These are phyloP conservation scores for Physocephala rufipes DNA, from an alignment of 2,888 invertebrate genomes.

Conservation along the genomic window DNA sequence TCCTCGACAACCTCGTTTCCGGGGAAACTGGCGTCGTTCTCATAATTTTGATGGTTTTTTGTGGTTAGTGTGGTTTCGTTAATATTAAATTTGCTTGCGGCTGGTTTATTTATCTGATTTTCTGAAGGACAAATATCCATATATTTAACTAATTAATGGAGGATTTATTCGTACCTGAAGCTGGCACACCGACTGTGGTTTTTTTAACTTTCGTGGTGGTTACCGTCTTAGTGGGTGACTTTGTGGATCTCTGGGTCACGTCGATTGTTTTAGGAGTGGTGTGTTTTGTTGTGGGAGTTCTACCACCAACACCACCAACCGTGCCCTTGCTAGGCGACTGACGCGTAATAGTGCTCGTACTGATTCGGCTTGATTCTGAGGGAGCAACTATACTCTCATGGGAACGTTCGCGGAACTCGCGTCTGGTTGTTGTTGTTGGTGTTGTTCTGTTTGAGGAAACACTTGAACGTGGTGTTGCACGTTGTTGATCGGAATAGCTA, in stretches of 20 bases:
- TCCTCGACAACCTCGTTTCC: conserved; percentile 51
- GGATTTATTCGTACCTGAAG: conserved; percentile 60
- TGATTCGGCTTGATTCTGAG: conserved; percentile 63
- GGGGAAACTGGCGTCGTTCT: conserved; percentile 48
- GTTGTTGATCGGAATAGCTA: conserved; percentile 60
- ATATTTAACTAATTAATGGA: conserved; percentile 45
- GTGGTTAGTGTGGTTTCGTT: conserved; percentile 52
- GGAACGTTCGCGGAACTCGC: conserved; percentile 61
- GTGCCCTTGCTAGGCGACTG: conserved; percentile 54
- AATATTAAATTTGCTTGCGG: conserved; percentile 58
- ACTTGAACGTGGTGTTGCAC: conserved; percentile 58
- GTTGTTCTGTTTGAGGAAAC: conserved; percentile 54
- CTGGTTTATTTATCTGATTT: conserved; percentile 60
- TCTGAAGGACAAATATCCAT: conserved; percentile 64
- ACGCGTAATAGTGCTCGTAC: conserved; percentile 61
- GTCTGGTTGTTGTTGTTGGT: conserved; percentile 48
- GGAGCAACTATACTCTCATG: conserved; percentile 62
- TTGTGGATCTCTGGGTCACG: conserved; percentile 52
- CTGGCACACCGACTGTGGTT: conserved; percentile 50
- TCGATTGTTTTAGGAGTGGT: conserved; percentile 53
- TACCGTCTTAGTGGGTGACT: conserved; percentile 47
- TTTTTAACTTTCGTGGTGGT: conserved; percentile 44
- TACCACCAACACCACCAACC: conserved; percentile 44
- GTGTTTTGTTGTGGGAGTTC: conserved; percentile 50
- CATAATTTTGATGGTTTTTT: conserved; percentile 55